phyloP scores from a whole-genome alignment of 2,113 vertebrate species.

The Erinaceus europaeus region DNA sequence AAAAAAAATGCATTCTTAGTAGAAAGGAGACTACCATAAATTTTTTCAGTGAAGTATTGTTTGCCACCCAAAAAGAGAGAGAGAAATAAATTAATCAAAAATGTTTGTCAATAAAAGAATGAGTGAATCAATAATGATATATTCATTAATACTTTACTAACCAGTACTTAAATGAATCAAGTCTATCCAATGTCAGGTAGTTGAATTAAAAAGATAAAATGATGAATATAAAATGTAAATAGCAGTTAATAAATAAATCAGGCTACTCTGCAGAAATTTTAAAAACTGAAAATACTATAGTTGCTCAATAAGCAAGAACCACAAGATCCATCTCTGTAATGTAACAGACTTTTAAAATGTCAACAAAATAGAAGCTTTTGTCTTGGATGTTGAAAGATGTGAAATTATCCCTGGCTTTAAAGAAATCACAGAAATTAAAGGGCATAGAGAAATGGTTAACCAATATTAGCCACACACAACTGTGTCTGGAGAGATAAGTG shows the following conservation, averaged over 20 bases:
- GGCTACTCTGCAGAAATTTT: neutral
- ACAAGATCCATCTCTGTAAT: neutral
- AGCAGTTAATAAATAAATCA: neutral
- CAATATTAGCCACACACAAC: neutral
- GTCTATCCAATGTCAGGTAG: neutral
- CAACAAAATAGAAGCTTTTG: neutral
- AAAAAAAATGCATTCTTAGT: neutral
- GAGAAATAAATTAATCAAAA: neutral
- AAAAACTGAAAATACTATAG: neutral
- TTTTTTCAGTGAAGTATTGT: neutral
- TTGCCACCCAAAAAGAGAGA: neutral
- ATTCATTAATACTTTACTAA: constrained; percentile 13
- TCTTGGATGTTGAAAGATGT: constrained; percentile 1
- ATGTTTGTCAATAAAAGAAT: neutral
- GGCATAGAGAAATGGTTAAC: neutral
- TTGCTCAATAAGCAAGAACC: neutral
- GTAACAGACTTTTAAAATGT: neutral
- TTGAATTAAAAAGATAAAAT: constrained; percentile 16
- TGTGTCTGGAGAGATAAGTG: neutral
- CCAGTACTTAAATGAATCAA: neutral
- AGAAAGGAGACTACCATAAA: neutral
- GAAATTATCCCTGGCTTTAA: constrained; percentile 31
- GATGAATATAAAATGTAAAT: neutral
- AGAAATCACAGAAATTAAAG: constrained; percentile 24
- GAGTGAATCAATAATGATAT: neutral